Evolutionary conservation across 2,888 invertebrate genomes (phyloP).

Genomic region (Sphecodes monilicornis): DNA sequence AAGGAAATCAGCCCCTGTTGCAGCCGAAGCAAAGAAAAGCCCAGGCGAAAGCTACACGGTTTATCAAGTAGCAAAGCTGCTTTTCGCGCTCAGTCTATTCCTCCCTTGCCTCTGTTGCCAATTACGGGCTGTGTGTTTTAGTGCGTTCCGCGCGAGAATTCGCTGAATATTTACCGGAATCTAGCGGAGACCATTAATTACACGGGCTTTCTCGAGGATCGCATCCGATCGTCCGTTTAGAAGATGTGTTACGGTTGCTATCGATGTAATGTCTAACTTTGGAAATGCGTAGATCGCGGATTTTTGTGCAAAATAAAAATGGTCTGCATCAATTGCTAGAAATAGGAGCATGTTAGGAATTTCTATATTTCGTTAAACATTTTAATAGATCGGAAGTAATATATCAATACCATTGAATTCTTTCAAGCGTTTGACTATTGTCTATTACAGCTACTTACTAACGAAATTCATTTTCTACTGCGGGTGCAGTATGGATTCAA

Average conservation of each 20-base stretch:
- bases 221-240: neutral
- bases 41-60: constrained; percentile 52
- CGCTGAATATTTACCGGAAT: neutral
- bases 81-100: constrained; percentile 18
- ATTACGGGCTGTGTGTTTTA: constrained; percentile 15
- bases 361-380: too few relatives aligned
- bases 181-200: neutral
- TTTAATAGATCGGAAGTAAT: too few relatives aligned
- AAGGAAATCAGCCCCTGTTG: constrained; percentile 71
- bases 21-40: constrained; percentile 54
- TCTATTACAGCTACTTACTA: too few relatives aligned
- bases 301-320: too few relatives aligned
- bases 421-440: too few relatives aligned
- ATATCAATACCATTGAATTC: too few relatives aligned
- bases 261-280: neutral
- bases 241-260: neutral
- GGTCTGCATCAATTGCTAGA: too few relatives aligned
- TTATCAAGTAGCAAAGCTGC: constrained; percentile 54
- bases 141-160: neutral
- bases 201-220: neutral
- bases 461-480: too few relatives aligned
- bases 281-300: too few relatives aligned
- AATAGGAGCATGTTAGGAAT: too few relatives aligned
- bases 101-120: neutral
- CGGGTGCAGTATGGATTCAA: too few relatives aligned